These are phyloP conservation scores for Aplodontia rufa DNA, from an alignment of 2,113 vertebrate genomes.

Conservation along the genomic window DNA sequence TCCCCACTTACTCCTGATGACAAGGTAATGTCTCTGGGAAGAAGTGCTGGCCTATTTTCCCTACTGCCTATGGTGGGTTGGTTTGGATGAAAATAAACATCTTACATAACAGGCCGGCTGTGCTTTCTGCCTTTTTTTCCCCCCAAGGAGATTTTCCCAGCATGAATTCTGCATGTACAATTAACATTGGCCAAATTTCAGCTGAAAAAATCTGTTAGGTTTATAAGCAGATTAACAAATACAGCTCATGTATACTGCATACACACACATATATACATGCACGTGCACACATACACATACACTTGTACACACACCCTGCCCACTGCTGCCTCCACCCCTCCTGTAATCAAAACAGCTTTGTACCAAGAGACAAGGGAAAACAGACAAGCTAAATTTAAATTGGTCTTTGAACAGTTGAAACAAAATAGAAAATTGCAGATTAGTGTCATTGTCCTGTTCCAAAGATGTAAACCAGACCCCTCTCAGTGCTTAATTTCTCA, in stretches of 20 bases:
- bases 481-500: conserved; percentile 16
- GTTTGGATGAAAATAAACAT: conserved; percentile 85
- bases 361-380: conserved; percentile 49
- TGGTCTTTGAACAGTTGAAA: conserved; percentile 65
- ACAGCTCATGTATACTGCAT: conserved; percentile 64
- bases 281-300: background rate
- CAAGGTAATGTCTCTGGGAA: conserved; percentile 76
- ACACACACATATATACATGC: background rate
- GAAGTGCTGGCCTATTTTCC: conserved; percentile 84
- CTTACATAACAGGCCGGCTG: conserved; percentile 86
- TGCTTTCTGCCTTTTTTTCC: conserved; percentile 73
- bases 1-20: conserved; percentile 62
- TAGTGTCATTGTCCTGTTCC: conserved; percentile 26
- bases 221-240: conserved; percentile 81
- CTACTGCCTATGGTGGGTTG: conserved; percentile 74
- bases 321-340: background rate
- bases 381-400: conserved; percentile 73
- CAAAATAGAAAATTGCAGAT: conserved; percentile 70
- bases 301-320: background rate
- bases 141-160: conserved; percentile 82
- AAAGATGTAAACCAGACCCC: conserved; percentile 57
- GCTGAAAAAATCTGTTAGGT: conserved; percentile 81
- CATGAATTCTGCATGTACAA: conserved; percentile 80
- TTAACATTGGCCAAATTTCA: conserved; percentile 83
- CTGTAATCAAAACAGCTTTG: conserved; percentile 78